Conservation (phyloP, 2,113 vertebrate genomes). For the Phylloscopus trochiloides region DNA sequence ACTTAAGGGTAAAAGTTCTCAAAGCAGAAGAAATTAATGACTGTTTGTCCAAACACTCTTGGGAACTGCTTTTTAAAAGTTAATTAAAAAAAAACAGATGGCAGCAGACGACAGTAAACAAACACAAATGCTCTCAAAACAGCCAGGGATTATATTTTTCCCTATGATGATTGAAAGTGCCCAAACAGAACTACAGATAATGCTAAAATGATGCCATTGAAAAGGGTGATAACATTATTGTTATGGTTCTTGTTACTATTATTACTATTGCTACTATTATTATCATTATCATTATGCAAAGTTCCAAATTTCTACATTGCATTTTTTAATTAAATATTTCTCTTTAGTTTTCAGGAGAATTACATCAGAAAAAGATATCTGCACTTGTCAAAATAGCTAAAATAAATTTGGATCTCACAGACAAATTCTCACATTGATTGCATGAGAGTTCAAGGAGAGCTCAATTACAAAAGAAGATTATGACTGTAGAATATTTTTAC, state of each 20-base stretch:
- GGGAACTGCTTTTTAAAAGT: background rate
- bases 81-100: background rate
- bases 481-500: background rate
- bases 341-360: background rate
- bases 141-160: background rate
- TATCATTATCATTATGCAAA: background rate
- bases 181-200: background rate
- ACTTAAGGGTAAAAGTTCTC: background rate
- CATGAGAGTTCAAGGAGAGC: background rate
- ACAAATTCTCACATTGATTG: background rate
- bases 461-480: background rate
- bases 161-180: background rate
- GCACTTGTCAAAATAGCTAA: background rate
- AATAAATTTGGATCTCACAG: background rate
- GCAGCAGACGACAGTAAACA: background rate
- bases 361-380: background rate
- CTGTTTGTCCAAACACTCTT: background rate
- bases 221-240: background rate
- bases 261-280: accelerated
- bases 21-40: background rate
- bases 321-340: background rate
- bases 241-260: background rate
- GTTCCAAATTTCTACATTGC: background rate
- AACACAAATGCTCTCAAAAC: background rate
- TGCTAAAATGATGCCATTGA: background rate